Evolutionary conservation across 2,113 vertebrate genomes (phyloP), one percentile per base, ranked within the genome.

Genomic region (Caloenas nicobarica): DNA sequence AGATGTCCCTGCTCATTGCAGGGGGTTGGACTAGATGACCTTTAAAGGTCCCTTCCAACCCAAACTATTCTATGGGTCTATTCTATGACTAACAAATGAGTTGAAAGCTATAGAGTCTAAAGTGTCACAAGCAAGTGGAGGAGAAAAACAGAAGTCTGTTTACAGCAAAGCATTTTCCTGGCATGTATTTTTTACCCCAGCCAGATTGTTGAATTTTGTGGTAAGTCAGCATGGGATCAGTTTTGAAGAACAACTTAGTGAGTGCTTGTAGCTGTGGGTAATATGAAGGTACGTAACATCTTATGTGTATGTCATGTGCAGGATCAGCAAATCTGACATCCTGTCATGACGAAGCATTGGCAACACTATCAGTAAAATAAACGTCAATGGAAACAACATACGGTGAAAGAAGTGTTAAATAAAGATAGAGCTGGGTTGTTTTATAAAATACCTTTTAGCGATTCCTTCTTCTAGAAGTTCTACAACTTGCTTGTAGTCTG

Each of bases 401-500:
- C 2, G 9, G 36, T 17, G 23, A 72, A 84, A 73, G 14, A 91
- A 61, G 13, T 7, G 13, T 64, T 88, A 74, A 77, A 72, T 40
- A 91, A 29, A 86, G 13, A 73, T 13, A 19, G 17, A 76, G 5
- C 3, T 48, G n/a, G 17, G 40, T 85, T 86, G 26, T 42, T 81
- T 88, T 15, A 58, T 9, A 34, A 82, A 95, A 91, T 98, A 98
- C 98, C 98, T 99, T 98, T 99, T 99, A 96, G 98, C 98, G 92
- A 99, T 98, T 95, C 99, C 99, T 96, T 98, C 98, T 95, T 99
- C 99, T 87, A 99, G 96, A 82, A 99, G 99, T 86, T 98, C 97
- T 89, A 99, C 97, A 69, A 99, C 98, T 98, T 99, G 99, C 95
- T 99, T 98, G 98, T 98, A 99, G 98, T 98, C 98, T 40, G 99